Evolutionary conservation across 2,113 vertebrate genomes (phyloP), one percentile per base, ranked within the genome.

Genomic region (Strix aluco): DNA sequence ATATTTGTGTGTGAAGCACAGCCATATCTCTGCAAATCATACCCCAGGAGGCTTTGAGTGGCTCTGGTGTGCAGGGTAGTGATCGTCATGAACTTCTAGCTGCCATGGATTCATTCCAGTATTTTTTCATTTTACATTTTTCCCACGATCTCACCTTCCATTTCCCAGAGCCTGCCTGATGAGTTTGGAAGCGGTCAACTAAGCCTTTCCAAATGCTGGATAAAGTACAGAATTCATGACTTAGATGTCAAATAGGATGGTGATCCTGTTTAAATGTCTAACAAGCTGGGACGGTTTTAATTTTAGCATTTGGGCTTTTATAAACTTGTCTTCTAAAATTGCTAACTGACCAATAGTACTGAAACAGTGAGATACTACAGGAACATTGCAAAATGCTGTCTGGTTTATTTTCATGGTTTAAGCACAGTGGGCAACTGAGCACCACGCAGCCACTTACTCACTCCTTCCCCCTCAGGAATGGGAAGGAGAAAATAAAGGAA

Each of bases 111-210:
- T 59, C 2, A 0, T 91, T 92, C 51, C 81, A 86, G 46, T 42
- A 65, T 38, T 95, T 90, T 73, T 88, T 80, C 19, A 11, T 90
- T 16, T 15, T 82, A 8, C 51, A 57, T 94, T 96, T 92, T 97
- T 91, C 96, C 92, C 93, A 96, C 29, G 23, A 77, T 96, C 74
- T 95, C 92, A 94, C 97, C 89, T 96, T 95, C 84, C 51, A 65
- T 94, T 95, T 95, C 90, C 89, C 87, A 94, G 81, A 81, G 71
- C 55, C 86, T 86, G 82, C 27, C 71, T 88, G 79, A 91, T 62
- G 92, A 78, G 71, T 78, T 93, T 96, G 82, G 88, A 95, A 94
- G 66, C 36, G 5, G 66, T 40, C 66, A 85, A 21, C 57, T 77
- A 69, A 94, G 79, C 65, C 75, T 86, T 92, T 94, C 88, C 79